These are phyloP conservation scores for Tolmerus cingulatus DNA, from an alignment of 2,888 invertebrate genomes.

Conservation along the genomic window DNA sequence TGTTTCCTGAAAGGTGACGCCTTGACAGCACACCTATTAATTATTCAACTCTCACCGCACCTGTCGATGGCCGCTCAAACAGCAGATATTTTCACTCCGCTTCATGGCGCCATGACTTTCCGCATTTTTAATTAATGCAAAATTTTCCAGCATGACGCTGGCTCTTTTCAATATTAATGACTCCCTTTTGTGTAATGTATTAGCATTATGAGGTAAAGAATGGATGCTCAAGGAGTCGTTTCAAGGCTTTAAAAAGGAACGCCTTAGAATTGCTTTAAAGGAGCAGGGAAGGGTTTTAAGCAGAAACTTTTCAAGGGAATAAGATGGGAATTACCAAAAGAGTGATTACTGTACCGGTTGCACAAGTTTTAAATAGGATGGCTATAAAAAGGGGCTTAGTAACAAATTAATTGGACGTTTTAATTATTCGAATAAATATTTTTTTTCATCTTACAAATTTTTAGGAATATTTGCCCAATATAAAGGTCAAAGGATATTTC, in stretches of 20 bases:
- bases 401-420: not conserved
- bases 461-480: too few relatives aligned
- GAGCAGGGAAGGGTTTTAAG: not conserved
- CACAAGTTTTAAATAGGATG: not conserved
- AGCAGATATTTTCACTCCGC: not conserved
- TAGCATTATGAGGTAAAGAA: not conserved
- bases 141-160: not conserved
- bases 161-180: not conserved
- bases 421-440: not conserved
- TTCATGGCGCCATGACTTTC: not conserved
- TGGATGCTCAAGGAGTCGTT: not conserved
- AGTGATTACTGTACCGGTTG: not conserved
- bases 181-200: not conserved
- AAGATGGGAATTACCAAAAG: not conserved
- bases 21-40: not conserved
- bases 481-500: too few relatives aligned
- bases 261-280: not conserved
- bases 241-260: not conserved
- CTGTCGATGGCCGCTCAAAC: not conserved
- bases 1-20: not conserved
- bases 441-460: too few relatives aligned
- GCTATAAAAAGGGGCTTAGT: not conserved
- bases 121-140: not conserved
- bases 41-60: not conserved
- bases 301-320: not conserved